Evolutionary conservation across 2,113 vertebrate genomes (phyloP).

Genomic region (Sphyrna mokarran): DNA sequence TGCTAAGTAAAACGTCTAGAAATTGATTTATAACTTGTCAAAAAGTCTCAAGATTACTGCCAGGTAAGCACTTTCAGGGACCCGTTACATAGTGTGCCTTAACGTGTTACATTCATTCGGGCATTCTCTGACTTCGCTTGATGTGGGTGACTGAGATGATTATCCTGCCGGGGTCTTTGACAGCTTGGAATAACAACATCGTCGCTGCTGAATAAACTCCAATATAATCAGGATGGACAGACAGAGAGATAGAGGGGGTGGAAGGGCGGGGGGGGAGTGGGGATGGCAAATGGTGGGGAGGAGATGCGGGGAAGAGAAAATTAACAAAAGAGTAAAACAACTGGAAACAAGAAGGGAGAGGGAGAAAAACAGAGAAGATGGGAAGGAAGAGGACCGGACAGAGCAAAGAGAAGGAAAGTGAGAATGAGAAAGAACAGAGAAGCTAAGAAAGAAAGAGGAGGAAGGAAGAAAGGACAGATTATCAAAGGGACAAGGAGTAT

Average conservation of each 20-base stretch:
- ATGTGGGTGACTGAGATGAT: neutral
- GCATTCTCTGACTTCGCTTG: neutral
- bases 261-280: accelerated
- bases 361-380: no score
- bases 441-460: neutral
- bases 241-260: no score
- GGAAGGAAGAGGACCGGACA: neutral
- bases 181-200: neutral
- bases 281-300: no score
- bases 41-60: neutral
- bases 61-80: neutral
- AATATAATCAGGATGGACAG: neutral
- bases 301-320: neutral
- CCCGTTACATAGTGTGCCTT: neutral
- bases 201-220: neutral
- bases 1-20: neutral
- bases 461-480: neutral
- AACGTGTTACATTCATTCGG: neutral
- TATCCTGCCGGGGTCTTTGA: neutral
- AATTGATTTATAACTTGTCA: neutral
- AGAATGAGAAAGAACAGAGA: neutral
- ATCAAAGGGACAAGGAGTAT: no score
- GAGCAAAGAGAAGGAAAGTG: neutral
- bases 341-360: neutral
- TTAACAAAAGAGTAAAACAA: no score